Conservation (phyloP, 2,888 invertebrate species). For the Microctonus aethiopoides region DNA sequence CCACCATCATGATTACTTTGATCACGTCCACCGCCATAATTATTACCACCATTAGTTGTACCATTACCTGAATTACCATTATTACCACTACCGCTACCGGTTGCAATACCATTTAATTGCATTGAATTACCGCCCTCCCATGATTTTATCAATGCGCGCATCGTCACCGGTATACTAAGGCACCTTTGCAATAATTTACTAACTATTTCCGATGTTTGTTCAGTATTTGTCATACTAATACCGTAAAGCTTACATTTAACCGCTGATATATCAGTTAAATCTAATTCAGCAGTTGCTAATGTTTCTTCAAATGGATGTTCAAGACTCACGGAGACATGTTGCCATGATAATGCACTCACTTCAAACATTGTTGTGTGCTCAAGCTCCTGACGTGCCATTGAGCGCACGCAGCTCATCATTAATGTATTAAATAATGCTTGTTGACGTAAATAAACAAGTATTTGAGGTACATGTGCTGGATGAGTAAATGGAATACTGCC, state of each 20-base stretch:
- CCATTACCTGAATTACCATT: constrained; percentile 73
- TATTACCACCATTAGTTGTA: constrained; percentile 53
- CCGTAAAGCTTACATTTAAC: constrained; percentile 82
- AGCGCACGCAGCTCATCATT: constrained; percentile 87
- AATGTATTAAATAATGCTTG: constrained; percentile 93
- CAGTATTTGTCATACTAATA: constrained; percentile 63
- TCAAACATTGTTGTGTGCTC: constrained; percentile 90
- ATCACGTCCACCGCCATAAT: constrained; percentile 50
- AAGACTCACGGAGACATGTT: constrained; percentile 88
- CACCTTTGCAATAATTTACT: constrained; percentile 85
- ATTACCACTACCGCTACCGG: constrained; percentile 74
- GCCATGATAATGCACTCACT: constrained; percentile 89
- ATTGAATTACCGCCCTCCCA: constrained; percentile 78
- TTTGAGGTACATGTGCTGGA: constrained; percentile 90
- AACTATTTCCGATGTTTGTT: constrained; percentile 70
- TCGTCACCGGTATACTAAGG: constrained; percentile 92
- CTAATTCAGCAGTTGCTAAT: constrained; percentile 92
- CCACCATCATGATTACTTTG: constrained; percentile 58
- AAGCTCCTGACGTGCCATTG: constrained; percentile 80
- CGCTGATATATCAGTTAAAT: constrained; percentile 83
- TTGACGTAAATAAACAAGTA: constrained; percentile 85
- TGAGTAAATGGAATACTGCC: constrained; percentile 91
- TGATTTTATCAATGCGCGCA: constrained; percentile 85
- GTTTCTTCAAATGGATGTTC: constrained; percentile 94
- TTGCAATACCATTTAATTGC: constrained; percentile 70